Evolutionary conservation across 1,140 invertebrate species (phyloP).

Genomic region (Zaprionus lachaisei): DNA sequence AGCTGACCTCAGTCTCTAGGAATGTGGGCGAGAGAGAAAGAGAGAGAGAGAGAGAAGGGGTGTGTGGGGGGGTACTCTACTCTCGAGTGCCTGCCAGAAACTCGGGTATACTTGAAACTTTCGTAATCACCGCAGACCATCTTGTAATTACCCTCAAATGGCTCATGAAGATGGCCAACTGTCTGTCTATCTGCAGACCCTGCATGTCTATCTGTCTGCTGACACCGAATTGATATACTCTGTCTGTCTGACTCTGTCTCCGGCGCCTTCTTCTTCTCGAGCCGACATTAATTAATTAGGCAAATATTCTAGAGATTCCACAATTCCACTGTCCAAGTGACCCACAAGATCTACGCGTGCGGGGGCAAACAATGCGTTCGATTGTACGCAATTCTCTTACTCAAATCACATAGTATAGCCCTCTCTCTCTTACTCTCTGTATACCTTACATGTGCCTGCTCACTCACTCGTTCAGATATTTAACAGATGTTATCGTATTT

Average conservation of each 20-base stretch:
- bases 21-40: not conserved
- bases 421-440: not conserved
- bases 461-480: constrained; percentile 4
- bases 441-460: not conserved
- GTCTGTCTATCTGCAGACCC: not conserved
- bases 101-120: constrained; percentile 3
- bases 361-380: not conserved
- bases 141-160: constrained; percentile 11
- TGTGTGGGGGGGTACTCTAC: not conserved
- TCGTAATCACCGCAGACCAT: constrained; percentile 14
- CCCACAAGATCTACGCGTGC: not conserved
- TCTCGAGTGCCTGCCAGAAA: not conserved
- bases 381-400: constrained; percentile 5
- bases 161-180: constrained; percentile 1
- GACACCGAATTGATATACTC: constrained; percentile 2
- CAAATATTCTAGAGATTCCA: constrained; percentile 27
- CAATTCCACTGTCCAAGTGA: constrained; percentile 1
- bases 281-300: constrained; percentile 38
- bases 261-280: constrained; percentile 1
- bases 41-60: not conserved
- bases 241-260: not conserved
- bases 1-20: constrained; percentile 27
- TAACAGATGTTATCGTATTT: constrained; percentile 19
- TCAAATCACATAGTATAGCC: not conserved
- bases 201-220: not conserved